A percentile compares a stretch with the other conserved stretches of the same genome.
These are phyloP conservation scores for Callopanchax toddi DNA, from an alignment of 2,113 vertebrate genomes.

Conservation along the genomic window DNA sequence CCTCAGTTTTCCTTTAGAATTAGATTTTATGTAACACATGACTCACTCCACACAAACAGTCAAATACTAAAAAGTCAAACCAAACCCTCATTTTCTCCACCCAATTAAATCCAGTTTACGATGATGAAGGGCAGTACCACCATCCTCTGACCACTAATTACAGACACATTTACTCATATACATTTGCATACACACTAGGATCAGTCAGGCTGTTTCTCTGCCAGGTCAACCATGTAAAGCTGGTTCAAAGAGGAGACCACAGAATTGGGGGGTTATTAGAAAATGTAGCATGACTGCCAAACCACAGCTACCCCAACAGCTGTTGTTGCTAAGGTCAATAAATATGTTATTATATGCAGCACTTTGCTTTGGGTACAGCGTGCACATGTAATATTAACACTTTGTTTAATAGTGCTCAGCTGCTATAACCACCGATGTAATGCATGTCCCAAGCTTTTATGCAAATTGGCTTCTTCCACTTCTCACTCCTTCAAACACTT, in stretches of 20 bases:
- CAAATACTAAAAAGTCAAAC: conserved; percentile 16
- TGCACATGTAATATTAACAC: conserved; percentile 23
- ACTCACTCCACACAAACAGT: conserved; percentile 19
- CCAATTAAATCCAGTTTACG: conserved; percentile 41
- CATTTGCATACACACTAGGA: conserved; percentile 3
- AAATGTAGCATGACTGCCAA: conserved; percentile 48
- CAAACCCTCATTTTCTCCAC: conserved; percentile 21
- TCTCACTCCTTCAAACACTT: conserved; percentile 17
- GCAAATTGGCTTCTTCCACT: conserved; percentile 12
- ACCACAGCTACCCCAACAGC: conserved; percentile 48
- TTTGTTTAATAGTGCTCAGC: conserved; percentile 20
- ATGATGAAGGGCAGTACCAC: conserved; percentile 17
- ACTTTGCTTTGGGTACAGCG: conserved; percentile 24
- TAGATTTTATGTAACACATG: conserved; percentile 26
- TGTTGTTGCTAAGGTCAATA: conserved; percentile 59
- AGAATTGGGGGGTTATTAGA: conserved; percentile 49
- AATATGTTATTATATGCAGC: conserved; percentile 24
- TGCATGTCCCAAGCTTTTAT: neutral
- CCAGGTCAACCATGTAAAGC: conserved; percentile 33
- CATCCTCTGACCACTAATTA: conserved; percentile 25
- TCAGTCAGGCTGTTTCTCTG: conserved; percentile 6
- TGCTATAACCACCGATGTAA: neutral
- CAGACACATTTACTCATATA: conserved; percentile 5
- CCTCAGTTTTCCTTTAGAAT: conserved; percentile 2
- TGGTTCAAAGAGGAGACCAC: conserved; percentile 51